phyloP scores from a whole-genome alignment of 2,113 vertebrate species.

The Lophochroa leadbeateri region DNA sequence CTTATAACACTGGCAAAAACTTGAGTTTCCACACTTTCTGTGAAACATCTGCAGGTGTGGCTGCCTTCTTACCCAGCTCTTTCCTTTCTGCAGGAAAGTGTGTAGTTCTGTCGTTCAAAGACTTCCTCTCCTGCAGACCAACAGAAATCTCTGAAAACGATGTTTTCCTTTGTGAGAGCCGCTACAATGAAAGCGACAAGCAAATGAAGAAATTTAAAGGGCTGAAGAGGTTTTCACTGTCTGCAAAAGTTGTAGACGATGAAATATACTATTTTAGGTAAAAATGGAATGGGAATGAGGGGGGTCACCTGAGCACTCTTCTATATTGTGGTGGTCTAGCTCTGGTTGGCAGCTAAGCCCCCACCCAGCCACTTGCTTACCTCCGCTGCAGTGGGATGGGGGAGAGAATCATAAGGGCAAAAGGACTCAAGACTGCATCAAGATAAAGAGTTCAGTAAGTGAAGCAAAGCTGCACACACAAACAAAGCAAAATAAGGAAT shows the following conservation, averaged over 20 bases:
- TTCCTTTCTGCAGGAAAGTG: conserved; percentile 88
- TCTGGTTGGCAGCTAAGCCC: not conserved
- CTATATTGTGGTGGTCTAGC: not conserved
- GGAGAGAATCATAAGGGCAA: not conserved
- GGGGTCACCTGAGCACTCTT: not conserved
- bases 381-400: not conserved
- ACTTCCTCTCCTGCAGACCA: conserved; percentile 95
- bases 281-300: conserved; percentile 22
- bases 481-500: not conserved
- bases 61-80: conserved; percentile 9
- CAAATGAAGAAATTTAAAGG: conserved; percentile 99
- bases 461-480: not conserved
- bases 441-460: not conserved
- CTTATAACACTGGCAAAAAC: not conserved
- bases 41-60: not conserved
- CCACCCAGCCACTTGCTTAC: not conserved
- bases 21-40: not conserved
- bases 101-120: conserved; percentile 94
- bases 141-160: conserved; percentile 96
- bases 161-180: conserved; percentile 95
- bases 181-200: conserved; percentile 97
- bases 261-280: conserved; percentile 98
- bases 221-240: conserved; percentile 95
- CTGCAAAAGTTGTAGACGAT: conserved; percentile 97
- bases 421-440: not conserved